Evolutionary conservation across 2,888 invertebrate species (phyloP).

Genomic region (Drosophila prostipennis): DNA sequence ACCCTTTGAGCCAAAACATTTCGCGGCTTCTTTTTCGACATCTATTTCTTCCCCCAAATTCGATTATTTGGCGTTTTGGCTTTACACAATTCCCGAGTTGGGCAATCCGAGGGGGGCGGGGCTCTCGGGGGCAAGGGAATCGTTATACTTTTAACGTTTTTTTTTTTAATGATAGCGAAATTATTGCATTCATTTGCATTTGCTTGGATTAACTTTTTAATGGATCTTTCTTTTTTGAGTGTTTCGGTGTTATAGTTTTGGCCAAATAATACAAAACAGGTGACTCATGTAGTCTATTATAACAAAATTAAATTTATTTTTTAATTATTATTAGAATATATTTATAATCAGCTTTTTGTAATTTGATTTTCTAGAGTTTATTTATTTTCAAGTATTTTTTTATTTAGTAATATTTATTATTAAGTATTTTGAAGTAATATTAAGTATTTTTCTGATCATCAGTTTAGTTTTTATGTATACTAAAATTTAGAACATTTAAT

Average conservation of each 20-base stretch:
- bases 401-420: no score
- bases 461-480: no score
- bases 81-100: slow-evolving; percentile 36
- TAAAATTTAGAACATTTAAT: no score
- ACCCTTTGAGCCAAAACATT: slow-evolving; percentile 23
- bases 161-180: slow-evolving; percentile 17
- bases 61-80: slow-evolving; percentile 6
- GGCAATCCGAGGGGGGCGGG: slow-evolving; percentile 15
- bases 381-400: no score
- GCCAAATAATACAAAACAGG: neutral
- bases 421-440: no score
- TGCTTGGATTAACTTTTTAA: slow-evolving; percentile 1
- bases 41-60: slow-evolving; percentile 6
- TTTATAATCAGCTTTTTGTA: no score
- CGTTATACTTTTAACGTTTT: slow-evolving; percentile 27
- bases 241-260: neutral
- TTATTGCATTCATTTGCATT: slow-evolving; percentile 40
- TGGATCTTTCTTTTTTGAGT: slow-evolving; percentile 7
- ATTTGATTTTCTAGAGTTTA: no score
- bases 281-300: neutral
- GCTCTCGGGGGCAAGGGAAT: neutral
- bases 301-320: no score
- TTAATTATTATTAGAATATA: no score
- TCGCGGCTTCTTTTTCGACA: slow-evolving; percentile 14
- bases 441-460: no score